A percentile compares a stretch with the other conserved stretches of the same genome.
phyloP scores from a whole-genome alignment of 2,888 invertebrate genomes.

The Myopa tessellatipennis region DNA sequence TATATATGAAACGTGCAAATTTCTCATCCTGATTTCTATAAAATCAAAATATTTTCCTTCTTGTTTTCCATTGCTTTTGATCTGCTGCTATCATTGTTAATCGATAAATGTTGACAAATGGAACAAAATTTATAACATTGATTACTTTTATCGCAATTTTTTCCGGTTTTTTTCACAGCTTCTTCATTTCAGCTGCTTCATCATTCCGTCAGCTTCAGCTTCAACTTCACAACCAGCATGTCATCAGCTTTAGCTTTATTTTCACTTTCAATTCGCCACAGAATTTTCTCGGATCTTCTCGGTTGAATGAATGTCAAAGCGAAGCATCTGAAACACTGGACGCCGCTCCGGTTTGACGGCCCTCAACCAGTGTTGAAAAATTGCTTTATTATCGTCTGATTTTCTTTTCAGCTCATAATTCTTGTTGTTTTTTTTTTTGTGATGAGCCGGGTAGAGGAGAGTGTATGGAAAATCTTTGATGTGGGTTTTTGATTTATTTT shows the following conservation, averaged over 20 bases:
- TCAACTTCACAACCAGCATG: background rate
- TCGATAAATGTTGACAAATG: conserved; percentile 36
- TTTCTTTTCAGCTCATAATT: background rate
- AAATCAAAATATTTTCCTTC: too few species aligned
- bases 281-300: too few species aligned
- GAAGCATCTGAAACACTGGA: too few species aligned
- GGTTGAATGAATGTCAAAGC: too few species aligned
- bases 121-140: conserved; percentile 35
- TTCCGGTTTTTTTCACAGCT: background rate
- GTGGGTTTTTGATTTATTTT: too few species aligned
- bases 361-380: background rate
- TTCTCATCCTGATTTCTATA: too few species aligned
- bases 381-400: background rate
- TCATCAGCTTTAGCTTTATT: too few species aligned
- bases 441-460: too few species aligned
- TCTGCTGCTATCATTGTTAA: conserved; percentile 17
- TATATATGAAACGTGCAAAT: too few species aligned
- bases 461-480: too few species aligned
- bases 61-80: background rate
- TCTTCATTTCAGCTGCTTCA: background rate
- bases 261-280: background rate
- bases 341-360: too few species aligned
- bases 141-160: conserved; percentile 24
- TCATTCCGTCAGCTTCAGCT: too few species aligned
- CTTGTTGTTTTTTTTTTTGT: background rate